Base-by-base conservation (phyloP, 2,113 vertebrate species). In the Craseonycteris thonglongyai region DNA sequence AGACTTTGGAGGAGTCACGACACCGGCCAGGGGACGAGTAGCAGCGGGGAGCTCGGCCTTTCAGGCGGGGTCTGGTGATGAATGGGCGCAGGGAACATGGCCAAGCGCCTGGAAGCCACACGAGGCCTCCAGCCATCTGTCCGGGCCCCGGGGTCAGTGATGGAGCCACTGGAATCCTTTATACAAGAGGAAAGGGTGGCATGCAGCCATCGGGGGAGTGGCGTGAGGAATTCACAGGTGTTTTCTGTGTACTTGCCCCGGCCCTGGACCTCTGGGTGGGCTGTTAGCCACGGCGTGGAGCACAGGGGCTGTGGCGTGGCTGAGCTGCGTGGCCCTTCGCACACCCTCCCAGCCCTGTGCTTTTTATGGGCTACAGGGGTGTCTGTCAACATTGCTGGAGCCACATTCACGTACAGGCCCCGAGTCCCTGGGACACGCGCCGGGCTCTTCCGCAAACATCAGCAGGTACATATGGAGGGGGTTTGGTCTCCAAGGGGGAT, bases 181-280 rank as follows among this genome's bases (percentile, higher is more conserved):
- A 83, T 91, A 76, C 54, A 83, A 61, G 86, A 93, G 84, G n/a
- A 71, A 89, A 91, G 89, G 40, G 59, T 92, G 86, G 96, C 96
- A 96, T 95, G 95, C 75, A 74, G 91, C 91, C 94, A 26, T 47
- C 3, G 45, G 94, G 95, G 93, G 89, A 90, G 79, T 76, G 21
- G 58, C 66, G 94, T n/a, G 35, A 96, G 93, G 94, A 96, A 97
- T 93, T 95, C 94, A 92, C 97, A 97, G 96, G 96, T 97, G 97
- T 96, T 97, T 96, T 96, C 93, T 94, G 88, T 76, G 80, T 47
- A 45, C n/a, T 94, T n/a, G 30, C 58, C 38, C 68, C 35, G 96
- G 96, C 89, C 80, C 96, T 24, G 14, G 45, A 93, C 69, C 47
- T 86, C 59, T 81, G 91, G 68, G 58, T 75, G 78, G 84, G 95